Evolutionary conservation across 2,888 invertebrate species (phyloP).

Genomic region (Lycia hirtaria): DNA sequence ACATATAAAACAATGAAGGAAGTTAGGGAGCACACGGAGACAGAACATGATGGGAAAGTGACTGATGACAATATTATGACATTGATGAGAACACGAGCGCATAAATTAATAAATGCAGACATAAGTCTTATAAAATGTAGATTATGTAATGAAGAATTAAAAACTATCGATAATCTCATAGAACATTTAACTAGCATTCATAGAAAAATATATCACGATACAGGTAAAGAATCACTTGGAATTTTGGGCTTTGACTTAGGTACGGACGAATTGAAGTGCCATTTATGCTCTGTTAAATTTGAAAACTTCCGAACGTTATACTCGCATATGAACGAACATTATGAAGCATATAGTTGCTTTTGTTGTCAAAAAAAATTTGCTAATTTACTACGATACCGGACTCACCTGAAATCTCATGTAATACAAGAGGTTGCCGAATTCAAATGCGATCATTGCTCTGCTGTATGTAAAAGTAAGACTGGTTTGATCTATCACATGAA

Average conservation of each 20-base stretch:
- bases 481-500: not conserved
- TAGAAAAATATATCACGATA: not conserved
- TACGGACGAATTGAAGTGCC: not conserved
- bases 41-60: not conserved
- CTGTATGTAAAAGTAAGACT: not conserved
- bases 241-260: not conserved
- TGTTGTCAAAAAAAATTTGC: not conserved
- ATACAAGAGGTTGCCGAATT: not conserved
- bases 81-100: not conserved
- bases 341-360: not conserved
- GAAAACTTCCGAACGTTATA: not conserved
- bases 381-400: not conserved
- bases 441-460: no score
- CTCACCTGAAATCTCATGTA: not conserved
- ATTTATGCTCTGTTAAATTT: not conserved
- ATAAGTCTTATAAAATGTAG: not conserved
- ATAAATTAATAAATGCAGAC: not conserved
- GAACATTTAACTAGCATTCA: not conserved
- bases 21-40: not conserved
- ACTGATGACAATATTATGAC: not conserved
- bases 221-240: not conserved
- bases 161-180: not conserved
- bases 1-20: not conserved
- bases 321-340: not conserved
- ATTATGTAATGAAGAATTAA: not conserved